Evolutionary conservation across 2,888 invertebrate genomes (phyloP).

Genomic region (Pseudococcus jackbeardsleyi): DNA sequence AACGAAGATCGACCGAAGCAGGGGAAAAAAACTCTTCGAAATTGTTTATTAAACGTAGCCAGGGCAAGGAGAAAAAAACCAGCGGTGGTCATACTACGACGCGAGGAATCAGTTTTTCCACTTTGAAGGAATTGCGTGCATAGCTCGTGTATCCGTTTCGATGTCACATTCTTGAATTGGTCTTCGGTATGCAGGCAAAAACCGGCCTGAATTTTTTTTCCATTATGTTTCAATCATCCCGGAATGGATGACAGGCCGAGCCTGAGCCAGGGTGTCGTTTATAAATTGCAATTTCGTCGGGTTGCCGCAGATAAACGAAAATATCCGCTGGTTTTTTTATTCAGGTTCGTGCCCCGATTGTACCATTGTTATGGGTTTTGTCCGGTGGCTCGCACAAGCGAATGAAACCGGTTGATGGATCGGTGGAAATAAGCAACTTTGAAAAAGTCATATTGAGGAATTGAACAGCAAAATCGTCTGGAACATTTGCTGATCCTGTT

Average conservation of each 20-base stretch:
- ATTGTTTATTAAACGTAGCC: conserved; percentile 1
- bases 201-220: conserved; percentile 13
- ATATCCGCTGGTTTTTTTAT: not conserved
- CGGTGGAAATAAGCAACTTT: not conserved
- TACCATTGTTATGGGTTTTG: conserved; percentile 5
- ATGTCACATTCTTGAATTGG: conserved; percentile 58
- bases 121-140: conserved; percentile 57
- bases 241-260: not conserved
- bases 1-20: not conserved
- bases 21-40: conserved; percentile 33
- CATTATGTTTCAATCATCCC: conserved; percentile 16
- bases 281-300: conserved; percentile 9
- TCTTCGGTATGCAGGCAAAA: conserved; percentile 44
- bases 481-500: conserved; percentile 5
- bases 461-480: not conserved
- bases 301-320: not conserved
- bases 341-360: not conserved
- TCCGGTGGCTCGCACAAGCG: conserved; percentile 7
- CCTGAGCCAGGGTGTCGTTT: conserved; percentile 14
- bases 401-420: not conserved
- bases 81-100: not conserved
- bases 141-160: conserved; percentile 49
- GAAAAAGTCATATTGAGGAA: not conserved
- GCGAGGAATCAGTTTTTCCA: conserved; percentile 54
- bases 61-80: not conserved